phyloP scores from a whole-genome alignment of 2,113 vertebrate genomes.

The Serilophus lunatus region DNA sequence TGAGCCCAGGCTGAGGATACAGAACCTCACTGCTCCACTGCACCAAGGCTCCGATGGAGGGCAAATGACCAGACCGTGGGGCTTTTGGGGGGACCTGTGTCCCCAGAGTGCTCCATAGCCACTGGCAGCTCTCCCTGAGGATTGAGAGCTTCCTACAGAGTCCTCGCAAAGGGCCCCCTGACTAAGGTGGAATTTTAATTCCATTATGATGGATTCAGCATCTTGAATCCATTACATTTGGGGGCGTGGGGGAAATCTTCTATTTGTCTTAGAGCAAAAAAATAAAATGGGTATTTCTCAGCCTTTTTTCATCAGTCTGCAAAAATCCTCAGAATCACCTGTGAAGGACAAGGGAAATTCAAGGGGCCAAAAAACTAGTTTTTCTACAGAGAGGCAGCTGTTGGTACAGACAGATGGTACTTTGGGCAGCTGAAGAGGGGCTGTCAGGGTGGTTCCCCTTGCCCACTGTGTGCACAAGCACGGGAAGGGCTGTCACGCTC shows the following conservation, averaged over 20 bases:
- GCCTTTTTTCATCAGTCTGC: neutral
- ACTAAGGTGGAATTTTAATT: neutral
- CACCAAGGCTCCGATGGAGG: accelerated
- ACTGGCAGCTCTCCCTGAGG: neutral
- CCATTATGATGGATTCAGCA: accelerated
- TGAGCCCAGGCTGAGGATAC: accelerated
- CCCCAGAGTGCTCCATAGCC: accelerated
- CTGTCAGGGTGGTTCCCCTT: neutral
- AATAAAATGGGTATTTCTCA: neutral
- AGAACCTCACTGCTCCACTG: neutral
- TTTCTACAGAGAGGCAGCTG: neutral
- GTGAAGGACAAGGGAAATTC: neutral
- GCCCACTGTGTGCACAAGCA: accelerated
- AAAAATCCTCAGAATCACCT: neutral
- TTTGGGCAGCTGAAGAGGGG: neutral
- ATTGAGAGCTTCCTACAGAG: neutral
- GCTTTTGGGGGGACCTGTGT: neutral
- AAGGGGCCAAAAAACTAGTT: neutral
- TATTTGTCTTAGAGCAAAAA: neutral
- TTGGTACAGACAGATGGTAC: neutral
- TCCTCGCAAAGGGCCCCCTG: too few species aligned
- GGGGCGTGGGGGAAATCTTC: neutral
- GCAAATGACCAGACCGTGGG: accelerated
- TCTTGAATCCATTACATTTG: neutral
- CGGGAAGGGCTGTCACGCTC: neutral